Percentiles rank a stretch among this genome's conserved stretches.
phyloP scores from a whole-genome alignment of 2,888 invertebrate species.

The Nomada fucata region DNA sequence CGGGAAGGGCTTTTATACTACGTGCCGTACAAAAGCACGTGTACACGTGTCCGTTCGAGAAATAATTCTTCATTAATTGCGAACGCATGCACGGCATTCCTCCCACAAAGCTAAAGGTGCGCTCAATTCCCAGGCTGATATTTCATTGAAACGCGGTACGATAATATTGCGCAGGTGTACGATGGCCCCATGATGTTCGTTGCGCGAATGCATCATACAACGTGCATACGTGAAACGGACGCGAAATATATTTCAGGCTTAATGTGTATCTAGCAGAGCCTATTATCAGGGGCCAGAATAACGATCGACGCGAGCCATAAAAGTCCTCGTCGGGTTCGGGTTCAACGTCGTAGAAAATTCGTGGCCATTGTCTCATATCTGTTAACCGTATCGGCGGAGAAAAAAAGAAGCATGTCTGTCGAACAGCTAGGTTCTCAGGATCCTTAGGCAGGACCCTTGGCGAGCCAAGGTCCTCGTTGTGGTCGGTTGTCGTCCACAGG shows the following conservation, averaged over 20 bases:
- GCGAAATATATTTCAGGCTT: conserved; percentile 4
- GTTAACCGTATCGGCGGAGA: conserved; percentile 43
- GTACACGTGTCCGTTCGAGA: conserved; percentile 36
- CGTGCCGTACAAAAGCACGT: conserved; percentile 46
- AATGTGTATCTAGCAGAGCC: not conserved
- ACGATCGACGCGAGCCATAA: conserved; percentile 49
- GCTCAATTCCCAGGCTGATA: conserved; percentile 65
- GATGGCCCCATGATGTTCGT: not conserved
- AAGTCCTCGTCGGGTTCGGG: conserved; percentile 36
- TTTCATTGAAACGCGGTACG: conserved; percentile 27
- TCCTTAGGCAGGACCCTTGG: conserved; percentile 41
- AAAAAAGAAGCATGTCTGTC: conserved; percentile 47
- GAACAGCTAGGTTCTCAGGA: conserved; percentile 64
- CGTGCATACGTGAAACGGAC: not conserved
- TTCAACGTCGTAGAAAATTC: conserved; percentile 26
- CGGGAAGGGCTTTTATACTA: conserved; percentile 43
- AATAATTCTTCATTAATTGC: conserved; percentile 67
- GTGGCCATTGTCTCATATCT: conserved; percentile 54
- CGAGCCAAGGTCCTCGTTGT: conserved; percentile 38
- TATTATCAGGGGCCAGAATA: conserved; percentile 22
- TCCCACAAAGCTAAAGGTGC: conserved; percentile 10
- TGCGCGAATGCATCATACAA: not conserved
- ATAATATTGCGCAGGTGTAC: conserved; percentile 16
- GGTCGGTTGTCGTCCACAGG: conserved; percentile 60
- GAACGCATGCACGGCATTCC: conserved; percentile 18